Evolutionary conservation across 2,797 vertebrate genomes (phyloP), one percentile per base, ranked within the genome.

Genomic region (Centropyge bicolor): DNA sequence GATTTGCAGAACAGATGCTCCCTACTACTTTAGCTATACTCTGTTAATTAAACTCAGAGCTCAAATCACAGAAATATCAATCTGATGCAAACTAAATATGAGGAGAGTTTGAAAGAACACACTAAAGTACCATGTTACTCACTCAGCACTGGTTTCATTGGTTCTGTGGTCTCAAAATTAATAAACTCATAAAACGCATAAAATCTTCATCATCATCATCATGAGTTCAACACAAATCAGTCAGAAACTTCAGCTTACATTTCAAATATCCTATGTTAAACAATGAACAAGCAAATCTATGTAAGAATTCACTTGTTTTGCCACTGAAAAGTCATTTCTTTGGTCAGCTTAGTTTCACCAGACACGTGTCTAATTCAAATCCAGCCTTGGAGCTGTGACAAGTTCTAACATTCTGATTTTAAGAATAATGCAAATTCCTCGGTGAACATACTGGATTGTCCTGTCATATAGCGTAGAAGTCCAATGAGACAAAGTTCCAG

Each of bases 281-380:
- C 24, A 46, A 20, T 4, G 6, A 5, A 36, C 9, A 41, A 1
- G 27, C 6, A 38, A 31, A 20, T 24, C 45, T 10, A 8, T 60
- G 11, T 2, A 17, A 24, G 11, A 46, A 24, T 43, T 71, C 36
- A n/a, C 31, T 24, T 55, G n/a, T 51, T 43, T 45, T 36, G 38
- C 52, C 9, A 1, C 27, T 40, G 22, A 65, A 27, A 17, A 19
- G 43, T 63, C 7, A 8, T 54, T 61, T 24, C 4, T 41, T 35
- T 41, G 54, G 9, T 11, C 35, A 31, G 9, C 46, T 35, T 70
- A 31, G 6, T 51, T 62, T 22, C n/a, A 27, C 5, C 14, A 38
- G n/a, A 74, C 17, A 14, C 35, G 51, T 16, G 20, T 75, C 55
- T 79, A 19, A 65, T 79, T 69, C 10, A 51, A 76, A 75, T 35